Evolutionary conservation across 2,113 vertebrate genomes (phyloP).

Genomic region (Geothlypis trichas): DNA sequence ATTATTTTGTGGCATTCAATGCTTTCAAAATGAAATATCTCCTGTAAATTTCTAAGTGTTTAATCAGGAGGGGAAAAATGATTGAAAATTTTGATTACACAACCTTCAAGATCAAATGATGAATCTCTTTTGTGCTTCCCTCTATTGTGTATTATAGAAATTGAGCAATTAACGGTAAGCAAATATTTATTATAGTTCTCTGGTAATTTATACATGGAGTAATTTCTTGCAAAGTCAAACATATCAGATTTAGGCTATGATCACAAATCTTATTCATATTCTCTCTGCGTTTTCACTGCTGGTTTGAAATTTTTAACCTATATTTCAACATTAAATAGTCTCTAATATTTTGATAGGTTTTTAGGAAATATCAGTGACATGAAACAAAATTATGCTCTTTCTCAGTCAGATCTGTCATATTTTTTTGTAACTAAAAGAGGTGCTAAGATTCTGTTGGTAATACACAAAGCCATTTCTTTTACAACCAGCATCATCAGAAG

Average conservation of each 20-base stretch:
- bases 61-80: background rate
- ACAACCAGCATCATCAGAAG: background rate
- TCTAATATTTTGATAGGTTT: background rate
- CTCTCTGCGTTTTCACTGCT: background rate
- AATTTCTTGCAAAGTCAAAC: background rate
- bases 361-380: background rate
- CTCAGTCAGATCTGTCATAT: background rate
- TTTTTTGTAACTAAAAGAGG: background rate
- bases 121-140: background rate
- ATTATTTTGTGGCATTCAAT: background rate
- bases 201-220: background rate
- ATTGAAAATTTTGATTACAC: background rate
- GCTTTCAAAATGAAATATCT: background rate
- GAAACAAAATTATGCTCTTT: background rate
- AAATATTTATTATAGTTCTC: background rate
- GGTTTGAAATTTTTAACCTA: background rate
- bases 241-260: background rate
- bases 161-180: background rate
- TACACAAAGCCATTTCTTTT: background rate
- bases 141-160: background rate
- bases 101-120: background rate
- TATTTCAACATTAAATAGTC: background rate
- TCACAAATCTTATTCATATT: background rate
- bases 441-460: background rate
- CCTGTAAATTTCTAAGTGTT: background rate